Conservation (phyloP, 2,113 vertebrate genomes). For the Cyrtonyx montezumae region DNA sequence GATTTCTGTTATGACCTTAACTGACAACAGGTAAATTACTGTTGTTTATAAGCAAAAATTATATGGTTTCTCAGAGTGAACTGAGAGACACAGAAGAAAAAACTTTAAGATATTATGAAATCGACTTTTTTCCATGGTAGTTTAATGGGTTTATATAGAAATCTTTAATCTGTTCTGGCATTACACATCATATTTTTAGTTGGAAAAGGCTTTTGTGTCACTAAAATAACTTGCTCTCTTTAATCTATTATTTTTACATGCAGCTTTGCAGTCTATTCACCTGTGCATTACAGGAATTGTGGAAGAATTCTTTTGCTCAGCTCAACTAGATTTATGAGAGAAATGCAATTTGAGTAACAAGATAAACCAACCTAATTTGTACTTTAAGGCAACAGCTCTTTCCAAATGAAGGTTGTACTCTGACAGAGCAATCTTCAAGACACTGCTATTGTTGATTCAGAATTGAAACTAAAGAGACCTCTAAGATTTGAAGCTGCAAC, state of each 20-base stretch:
- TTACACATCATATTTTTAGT: background rate
- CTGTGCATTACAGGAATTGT: background rate
- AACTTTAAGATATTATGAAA: constrained; percentile 4
- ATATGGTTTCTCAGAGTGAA: background rate
- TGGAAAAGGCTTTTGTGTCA: constrained; percentile 29
- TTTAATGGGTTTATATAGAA: constrained; percentile 43
- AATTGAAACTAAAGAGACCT: background rate
- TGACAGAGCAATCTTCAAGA: background rate
- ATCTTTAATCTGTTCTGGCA: constrained; percentile 6
- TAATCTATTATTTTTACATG: constrained; percentile 33
- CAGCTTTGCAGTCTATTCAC: constrained; percentile 22
- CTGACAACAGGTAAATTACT: constrained; percentile 49
- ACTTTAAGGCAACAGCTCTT: background rate
- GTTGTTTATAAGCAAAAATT: background rate
- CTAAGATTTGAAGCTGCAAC: too few species aligned
- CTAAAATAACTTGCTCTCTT: background rate
- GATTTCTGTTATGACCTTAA: constrained; percentile 55
- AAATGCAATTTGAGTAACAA: background rate
- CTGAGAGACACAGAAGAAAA: background rate
- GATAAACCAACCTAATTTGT: background rate
- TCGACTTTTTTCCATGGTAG: background rate
- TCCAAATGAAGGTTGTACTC: background rate
- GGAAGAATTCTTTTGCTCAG: background rate
- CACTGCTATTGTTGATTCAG: background rate
- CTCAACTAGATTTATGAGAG: background rate